Evolutionary conservation across 2,797 vertebrate species (phyloP), one percentile per base, ranked within the genome.

Genomic region (Pantherophis vulpinus): DNA sequence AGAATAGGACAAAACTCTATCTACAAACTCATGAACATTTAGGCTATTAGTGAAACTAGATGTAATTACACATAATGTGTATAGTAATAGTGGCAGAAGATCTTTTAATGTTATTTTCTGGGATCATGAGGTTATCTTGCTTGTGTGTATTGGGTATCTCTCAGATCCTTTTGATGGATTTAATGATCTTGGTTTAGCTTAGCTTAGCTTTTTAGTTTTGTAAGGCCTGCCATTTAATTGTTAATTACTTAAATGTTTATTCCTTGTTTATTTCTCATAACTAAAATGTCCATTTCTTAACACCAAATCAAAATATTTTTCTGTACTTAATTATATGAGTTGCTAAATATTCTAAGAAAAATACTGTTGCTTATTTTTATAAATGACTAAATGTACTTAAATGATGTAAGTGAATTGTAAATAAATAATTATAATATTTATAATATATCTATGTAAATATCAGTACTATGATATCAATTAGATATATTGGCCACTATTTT

Each of bases 191-290:
- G 16, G 70, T 42, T 79, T 37, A 42, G 7, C 3, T 79, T 79
- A 79, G 32, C 16, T 23, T 37, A 79, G 18, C 70, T 79, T 32
- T 70, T 70, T 42, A 79, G 32, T 42, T 79, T 79, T 79, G 70
- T 79, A 79, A 74, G 32, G 9, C 13, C 11, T 63, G 14, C 9
- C 25, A n/a, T 27, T 86, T 90, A 10, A 86, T 87, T 90, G 56
- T n/a, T 87, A 37, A 89, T 91, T 92, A 87, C 92, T 92, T 94
- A 29, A 87, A 91, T 32, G 66, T 88, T 88, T 89, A 89, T n/a
- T 74, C 55, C 70, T 51, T 87, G 59, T 91, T 63, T 47, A 92
- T 29, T 12, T 42, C 11, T 74, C 32, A 25, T 37, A n/a, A n/a
- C 51, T 47, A 42, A 91, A 13, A 7, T 18, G 6, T 66, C 25